phyloP scores from a whole-genome alignment of 2,888 invertebrate genomes.

The Sphinx pinastri region DNA sequence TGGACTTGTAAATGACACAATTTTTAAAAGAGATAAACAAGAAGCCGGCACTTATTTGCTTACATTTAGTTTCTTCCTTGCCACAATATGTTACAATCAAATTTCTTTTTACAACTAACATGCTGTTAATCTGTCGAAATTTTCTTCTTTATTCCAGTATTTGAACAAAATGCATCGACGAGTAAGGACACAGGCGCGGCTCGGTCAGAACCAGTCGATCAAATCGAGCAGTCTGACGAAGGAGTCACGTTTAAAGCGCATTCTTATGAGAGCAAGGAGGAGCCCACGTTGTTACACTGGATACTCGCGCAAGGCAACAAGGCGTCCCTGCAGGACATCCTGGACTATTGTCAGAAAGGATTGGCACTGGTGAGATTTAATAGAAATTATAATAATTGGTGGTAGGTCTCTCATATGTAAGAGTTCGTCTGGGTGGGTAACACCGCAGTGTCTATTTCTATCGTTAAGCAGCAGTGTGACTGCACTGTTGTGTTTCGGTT shows the following conservation, averaged over 20 bases:
- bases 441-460: no score
- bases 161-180: conserved; percentile 63
- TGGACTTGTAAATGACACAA: no score
- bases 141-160: conserved; percentile 53
- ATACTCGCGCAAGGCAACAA: conserved; percentile 93
- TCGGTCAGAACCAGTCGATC: conserved; percentile 1
- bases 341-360: conserved; percentile 90
- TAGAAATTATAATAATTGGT: not conserved
- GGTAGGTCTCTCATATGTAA: no score
- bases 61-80: no score
- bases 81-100: no score
- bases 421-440: no score
- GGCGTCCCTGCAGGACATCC: conserved; percentile 89
- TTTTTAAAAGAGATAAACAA: no score
- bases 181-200: conserved; percentile 54
- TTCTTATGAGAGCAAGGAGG: conserved; percentile 68
- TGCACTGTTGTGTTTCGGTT: no score
- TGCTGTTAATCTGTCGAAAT: no score
- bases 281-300: conserved; percentile 91
- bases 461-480: no score
- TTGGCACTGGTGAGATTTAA: conserved; percentile 85
- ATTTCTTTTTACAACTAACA: no score
- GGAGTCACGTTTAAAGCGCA: conserved; percentile 65
- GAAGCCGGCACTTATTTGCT: no score
- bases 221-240: conserved; percentile 65